phyloP scores from a whole-genome alignment of 1,140 invertebrate genomes.

The Globodera rostochiensis region DNA sequence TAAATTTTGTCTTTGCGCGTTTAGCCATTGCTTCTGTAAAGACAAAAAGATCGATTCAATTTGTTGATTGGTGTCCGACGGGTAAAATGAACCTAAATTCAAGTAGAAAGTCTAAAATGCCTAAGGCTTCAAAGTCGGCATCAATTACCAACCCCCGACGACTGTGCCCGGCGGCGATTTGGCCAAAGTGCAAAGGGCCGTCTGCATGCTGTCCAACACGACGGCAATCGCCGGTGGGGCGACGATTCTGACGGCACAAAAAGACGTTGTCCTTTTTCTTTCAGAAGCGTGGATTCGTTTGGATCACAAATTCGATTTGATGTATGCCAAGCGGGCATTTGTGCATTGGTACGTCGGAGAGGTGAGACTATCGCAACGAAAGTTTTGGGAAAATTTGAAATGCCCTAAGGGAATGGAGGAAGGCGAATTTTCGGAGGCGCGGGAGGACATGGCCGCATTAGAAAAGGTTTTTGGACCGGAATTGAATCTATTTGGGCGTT shows the following conservation, averaged over 20 bases:
- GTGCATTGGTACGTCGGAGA: conserved; percentile 73
- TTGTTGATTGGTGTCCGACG: conserved; percentile 81
- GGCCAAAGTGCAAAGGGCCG: conserved; percentile 66
- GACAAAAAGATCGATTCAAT: conserved; percentile 81
- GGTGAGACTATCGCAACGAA: conserved; percentile 5
- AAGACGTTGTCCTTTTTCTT: not conserved
- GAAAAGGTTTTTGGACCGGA: conserved; percentile 35
- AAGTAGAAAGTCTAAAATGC: not conserved
- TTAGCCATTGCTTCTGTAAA: conserved; percentile 82
- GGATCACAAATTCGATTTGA: conserved; percentile 72
- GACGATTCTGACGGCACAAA: not conserved
- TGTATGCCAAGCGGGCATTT: conserved; percentile 79
- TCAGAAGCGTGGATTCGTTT: conserved; percentile 69
- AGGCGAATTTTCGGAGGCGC: conserved; percentile 77
- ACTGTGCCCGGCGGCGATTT: conserved; percentile 63
- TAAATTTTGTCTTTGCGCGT: conserved; percentile 74
- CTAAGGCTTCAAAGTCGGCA: conserved; percentile 65
- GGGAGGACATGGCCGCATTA: conserved; percentile 74
- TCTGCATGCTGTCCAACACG: conserved; percentile 80
- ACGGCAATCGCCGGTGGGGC: conserved; percentile 68
- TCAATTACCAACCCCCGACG: conserved; percentile 62
- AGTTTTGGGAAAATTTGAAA: conserved; percentile 25
- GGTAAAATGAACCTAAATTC: conserved; percentile 1
- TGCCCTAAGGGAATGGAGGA: conserved; percentile 76
- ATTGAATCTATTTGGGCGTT: not conserved